Percentiles rank a stretch among this genome's conserved stretches.
These are phyloP conservation scores for Andrena bucephala DNA, from an alignment of 2,888 invertebrate genomes.

Conservation along the genomic window DNA sequence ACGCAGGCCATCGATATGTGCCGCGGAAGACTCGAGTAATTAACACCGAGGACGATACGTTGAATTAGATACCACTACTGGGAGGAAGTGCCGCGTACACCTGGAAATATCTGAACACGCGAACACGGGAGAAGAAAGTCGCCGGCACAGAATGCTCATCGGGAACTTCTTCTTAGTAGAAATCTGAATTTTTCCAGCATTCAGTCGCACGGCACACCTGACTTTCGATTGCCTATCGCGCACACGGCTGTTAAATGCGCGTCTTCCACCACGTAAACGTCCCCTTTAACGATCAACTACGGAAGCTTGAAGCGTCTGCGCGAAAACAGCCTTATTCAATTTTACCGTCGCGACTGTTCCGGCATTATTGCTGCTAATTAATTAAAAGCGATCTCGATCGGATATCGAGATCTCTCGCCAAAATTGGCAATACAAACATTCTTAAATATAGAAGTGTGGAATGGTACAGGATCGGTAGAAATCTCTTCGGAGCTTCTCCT, in stretches of 20 bases:
- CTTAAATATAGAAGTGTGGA: background rate
- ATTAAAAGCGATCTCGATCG: background rate
- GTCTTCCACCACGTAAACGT: background rate
- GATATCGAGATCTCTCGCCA: background rate
- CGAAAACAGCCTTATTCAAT: background rate
- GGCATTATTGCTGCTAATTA: background rate
- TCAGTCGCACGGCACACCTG: constrained; percentile 47
- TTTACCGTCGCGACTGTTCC: background rate
- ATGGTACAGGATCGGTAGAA: background rate
- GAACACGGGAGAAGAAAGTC: constrained; percentile 74
- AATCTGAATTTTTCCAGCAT: constrained; percentile 64
- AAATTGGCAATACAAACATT: background rate
- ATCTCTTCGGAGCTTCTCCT: background rate
- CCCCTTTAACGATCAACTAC: background rate
- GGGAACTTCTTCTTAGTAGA: constrained; percentile 64
- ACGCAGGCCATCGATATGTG: background rate
- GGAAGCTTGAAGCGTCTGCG: background rate
- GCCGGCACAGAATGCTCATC: constrained; percentile 67
- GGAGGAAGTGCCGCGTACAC: constrained; percentile 25
- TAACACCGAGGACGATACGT: background rate
- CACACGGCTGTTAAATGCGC: constrained; percentile 8
- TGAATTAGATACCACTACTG: constrained; percentile 22
- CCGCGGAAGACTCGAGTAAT: background rate
- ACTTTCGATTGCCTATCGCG: constrained; percentile 44
- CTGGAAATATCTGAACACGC: constrained; percentile 51